A percentile compares a stretch with the other conserved stretches of the same genome.
Conservation (phyloP, 2,797 vertebrate species). For the Epinephelus coioides region DNA sequence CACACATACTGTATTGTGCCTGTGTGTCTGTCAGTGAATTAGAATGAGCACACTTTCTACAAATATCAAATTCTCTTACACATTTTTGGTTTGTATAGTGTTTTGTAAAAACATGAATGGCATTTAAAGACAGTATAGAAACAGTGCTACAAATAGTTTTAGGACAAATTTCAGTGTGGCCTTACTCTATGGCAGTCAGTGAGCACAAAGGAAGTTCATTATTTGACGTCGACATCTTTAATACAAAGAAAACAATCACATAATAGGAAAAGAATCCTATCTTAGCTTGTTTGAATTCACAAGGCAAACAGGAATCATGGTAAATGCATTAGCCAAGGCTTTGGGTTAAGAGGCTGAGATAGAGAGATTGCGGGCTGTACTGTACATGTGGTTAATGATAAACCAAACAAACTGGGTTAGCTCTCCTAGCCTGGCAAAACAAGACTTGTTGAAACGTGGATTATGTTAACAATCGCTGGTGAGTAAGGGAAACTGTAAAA, state of each 20-base stretch:
- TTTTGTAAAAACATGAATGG: not conserved
- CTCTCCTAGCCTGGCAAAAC: slow-evolving; percentile 77
- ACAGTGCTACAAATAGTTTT: slow-evolving; percentile 9
- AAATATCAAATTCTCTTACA: not conserved
- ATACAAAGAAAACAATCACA: slow-evolving; percentile 72
- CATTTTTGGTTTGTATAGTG: not conserved
- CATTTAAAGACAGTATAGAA: not conserved
- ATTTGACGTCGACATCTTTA: slow-evolving; percentile 59
- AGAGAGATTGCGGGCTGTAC: slow-evolving; percentile 65
- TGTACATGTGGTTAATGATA: slow-evolving; percentile 82
- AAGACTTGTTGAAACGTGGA: slow-evolving; percentile 84
- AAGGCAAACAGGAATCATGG: slow-evolving; percentile 63
- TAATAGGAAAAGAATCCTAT: slow-evolving; percentile 56
- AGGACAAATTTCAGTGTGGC: not conserved
- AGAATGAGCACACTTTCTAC: not conserved
- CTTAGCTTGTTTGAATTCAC: slow-evolving; percentile 66
- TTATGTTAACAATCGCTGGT: slow-evolving; percentile 78
- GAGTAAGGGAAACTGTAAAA: slow-evolving; percentile 73
- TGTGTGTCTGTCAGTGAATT: slow-evolving; percentile 13
- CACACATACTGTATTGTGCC: not conserved
- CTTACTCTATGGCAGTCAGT: slow-evolving; percentile 41
- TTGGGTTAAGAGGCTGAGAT: slow-evolving; percentile 68
- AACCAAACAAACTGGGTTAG: slow-evolving; percentile 82
- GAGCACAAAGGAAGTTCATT: slow-evolving; percentile 65
- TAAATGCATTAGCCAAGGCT: slow-evolving; percentile 68